Evolutionary conservation across 2,797 vertebrate species (phyloP), one percentile per base, ranked within the genome.

Genomic region (Coreius guichenoti): DNA sequence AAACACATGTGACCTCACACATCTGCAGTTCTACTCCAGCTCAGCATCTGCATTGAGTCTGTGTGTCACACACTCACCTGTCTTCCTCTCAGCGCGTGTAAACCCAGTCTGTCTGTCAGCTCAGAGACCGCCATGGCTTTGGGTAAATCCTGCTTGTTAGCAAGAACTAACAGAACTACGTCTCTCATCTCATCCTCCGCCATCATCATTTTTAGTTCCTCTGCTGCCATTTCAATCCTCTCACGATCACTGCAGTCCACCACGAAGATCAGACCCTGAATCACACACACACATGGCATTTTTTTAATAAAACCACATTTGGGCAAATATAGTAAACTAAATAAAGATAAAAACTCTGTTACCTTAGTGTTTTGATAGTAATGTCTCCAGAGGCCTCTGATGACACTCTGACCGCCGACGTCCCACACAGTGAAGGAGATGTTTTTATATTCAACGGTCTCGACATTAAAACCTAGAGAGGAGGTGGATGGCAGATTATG

Each of bases 391-490:
- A 99, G 95, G 14, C 95, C 95, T 92, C 97, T 94, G 90, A 99
- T 97, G 94, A 96, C 93, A 84, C 93, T 95, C 95, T 99, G 98
- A 86, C 97, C 97, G 83, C 97, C 97, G 77, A 98, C 97, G 88
- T 99, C 98, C 98, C 97, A 99, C 79, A 99, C 97, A 0, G 97
- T 98, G 91, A 99, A 99, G 89, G 95, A 97, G 90, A 99, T 97
- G 94, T 98, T 99, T 93, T 96, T 98, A 91, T 97, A 97, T 84
- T 98, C 97, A 90, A 98, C 97, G 0, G 96, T 97, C 95, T 98
- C 98, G 91, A 99, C 98, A 79, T 99, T 99, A 92, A 99, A 98
- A 89, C 97, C 97, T 96, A 56, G 0, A 73, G 29, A 80, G 26
- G 65, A 43, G 11, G 19, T 0, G 1, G 47, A 49, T 17, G 58